These are phyloP conservation scores for Drosophila serrata DNA, from an alignment of 1,140 invertebrate species.

Conservation along the genomic window DNA sequence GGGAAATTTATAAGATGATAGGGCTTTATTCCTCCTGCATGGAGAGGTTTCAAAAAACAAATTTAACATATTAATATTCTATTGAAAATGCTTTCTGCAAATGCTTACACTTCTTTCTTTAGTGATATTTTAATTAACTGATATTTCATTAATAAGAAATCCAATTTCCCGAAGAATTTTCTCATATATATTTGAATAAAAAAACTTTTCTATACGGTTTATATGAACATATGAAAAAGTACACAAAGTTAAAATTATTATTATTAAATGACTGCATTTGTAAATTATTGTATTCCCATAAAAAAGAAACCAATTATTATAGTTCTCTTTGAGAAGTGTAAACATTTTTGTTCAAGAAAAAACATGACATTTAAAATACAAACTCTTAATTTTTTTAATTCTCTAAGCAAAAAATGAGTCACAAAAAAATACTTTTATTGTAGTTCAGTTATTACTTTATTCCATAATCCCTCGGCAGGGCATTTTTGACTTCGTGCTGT, in stretches of 20 bases:
- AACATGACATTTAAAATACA: too few species aligned
- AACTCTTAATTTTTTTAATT: background rate
- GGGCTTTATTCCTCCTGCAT: background rate
- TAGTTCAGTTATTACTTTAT: background rate
- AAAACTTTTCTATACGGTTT: too few species aligned
- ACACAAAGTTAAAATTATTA: too few species aligned
- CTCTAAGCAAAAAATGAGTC: background rate
- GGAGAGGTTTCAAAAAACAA: background rate
- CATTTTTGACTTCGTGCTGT: constrained; percentile 26
- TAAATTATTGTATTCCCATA: too few species aligned
- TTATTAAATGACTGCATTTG: too few species aligned
- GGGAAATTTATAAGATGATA: too few species aligned
- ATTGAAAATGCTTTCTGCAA: too few species aligned
- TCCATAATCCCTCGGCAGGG: background rate
- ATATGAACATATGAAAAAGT: too few species aligned
- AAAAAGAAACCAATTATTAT: too few species aligned
- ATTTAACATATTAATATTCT: too few species aligned
- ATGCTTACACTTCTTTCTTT: too few species aligned
- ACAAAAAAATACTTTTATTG: background rate
- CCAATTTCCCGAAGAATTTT: background rate
- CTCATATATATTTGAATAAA: too few species aligned
- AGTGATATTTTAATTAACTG: background rate
- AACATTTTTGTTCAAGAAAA: background rate
- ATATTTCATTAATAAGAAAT: background rate
- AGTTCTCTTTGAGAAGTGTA: background rate